Evolutionary conservation across 2,797 vertebrate genomes (phyloP).

Genomic region (Pelobates cultripes): DNA sequence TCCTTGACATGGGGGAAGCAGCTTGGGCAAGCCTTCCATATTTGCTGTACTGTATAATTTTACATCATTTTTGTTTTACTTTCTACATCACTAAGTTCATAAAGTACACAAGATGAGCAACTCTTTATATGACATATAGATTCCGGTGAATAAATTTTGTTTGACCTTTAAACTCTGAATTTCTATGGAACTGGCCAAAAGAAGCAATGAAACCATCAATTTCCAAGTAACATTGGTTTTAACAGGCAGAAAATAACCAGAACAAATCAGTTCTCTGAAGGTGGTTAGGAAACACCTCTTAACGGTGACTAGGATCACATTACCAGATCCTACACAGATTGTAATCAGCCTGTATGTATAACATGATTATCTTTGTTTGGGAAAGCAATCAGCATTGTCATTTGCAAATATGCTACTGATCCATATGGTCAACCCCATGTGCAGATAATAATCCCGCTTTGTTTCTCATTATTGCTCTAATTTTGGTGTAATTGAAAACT

Average conservation of each 20-base stretch:
- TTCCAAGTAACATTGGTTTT: constrained; percentile 41
- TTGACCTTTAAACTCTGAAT: not conserved
- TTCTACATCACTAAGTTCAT: no score
- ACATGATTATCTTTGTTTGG: constrained; percentile 51
- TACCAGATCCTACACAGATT: constrained; percentile 45
- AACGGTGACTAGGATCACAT: constrained; percentile 1
- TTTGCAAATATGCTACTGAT: constrained; percentile 55
- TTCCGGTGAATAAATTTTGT: not conserved
- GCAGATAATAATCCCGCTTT: constrained; percentile 58
- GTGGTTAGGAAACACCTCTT: constrained; percentile 41
- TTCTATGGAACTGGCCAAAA: constrained; percentile 11
- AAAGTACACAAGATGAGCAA: no score
- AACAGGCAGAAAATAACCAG: constrained; percentile 58
- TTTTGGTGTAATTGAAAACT: constrained; percentile 68
- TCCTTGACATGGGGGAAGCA: no score
- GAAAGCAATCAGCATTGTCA: constrained; percentile 58
- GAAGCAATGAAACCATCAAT: constrained; percentile 42
- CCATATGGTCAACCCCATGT: constrained; percentile 38
- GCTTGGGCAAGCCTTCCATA: no score
- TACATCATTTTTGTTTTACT: no score
- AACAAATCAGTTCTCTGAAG: constrained; percentile 25
- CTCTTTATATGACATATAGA: no score
- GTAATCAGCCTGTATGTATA: constrained; percentile 39
- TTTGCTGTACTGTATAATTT: no score
- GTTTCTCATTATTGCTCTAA: constrained; percentile 67